Evolutionary conservation across 2,797 vertebrate species (phyloP).

Genomic region (Yasuhikotakia modesta): DNA sequence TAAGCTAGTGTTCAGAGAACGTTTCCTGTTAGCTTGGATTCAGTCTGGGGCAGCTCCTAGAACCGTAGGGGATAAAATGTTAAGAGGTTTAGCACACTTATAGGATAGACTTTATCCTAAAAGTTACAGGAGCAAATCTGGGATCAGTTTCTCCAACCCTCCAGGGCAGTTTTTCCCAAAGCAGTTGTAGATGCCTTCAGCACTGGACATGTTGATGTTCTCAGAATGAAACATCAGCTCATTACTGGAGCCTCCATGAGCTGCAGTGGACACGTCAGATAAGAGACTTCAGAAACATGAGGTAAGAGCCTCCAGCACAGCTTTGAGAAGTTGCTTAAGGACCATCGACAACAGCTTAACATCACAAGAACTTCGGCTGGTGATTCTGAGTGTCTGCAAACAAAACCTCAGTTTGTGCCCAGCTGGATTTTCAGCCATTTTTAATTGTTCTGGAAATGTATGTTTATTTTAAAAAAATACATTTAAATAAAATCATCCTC

Average conservation of each 20-base stretch:
- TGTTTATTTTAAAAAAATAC: too few relatives aligned
- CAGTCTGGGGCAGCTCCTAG: neutral
- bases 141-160: neutral
- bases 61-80: neutral
- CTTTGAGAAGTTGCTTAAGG: neutral
- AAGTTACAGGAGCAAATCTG: neutral
- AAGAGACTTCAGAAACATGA: constrained; percentile 1
- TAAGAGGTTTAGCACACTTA: neutral
- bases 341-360: neutral
- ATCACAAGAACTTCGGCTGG: neutral
- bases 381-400: neutral
- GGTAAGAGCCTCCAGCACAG: neutral
- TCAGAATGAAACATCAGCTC: neutral
- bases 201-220: neutral
- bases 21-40: too few relatives aligned
- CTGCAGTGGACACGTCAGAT: neutral
- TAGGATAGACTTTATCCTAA: neutral
- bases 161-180: neutral
- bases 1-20: too few relatives aligned
- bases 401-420: too few relatives aligned
- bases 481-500: too few relatives aligned
- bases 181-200: neutral
- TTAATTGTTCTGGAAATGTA: too few relatives aligned
- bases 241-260: neutral
- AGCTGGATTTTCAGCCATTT: too few relatives aligned